Base-by-base conservation (phyloP, 2,113 vertebrate species). In the Gobio gobio region DNA sequence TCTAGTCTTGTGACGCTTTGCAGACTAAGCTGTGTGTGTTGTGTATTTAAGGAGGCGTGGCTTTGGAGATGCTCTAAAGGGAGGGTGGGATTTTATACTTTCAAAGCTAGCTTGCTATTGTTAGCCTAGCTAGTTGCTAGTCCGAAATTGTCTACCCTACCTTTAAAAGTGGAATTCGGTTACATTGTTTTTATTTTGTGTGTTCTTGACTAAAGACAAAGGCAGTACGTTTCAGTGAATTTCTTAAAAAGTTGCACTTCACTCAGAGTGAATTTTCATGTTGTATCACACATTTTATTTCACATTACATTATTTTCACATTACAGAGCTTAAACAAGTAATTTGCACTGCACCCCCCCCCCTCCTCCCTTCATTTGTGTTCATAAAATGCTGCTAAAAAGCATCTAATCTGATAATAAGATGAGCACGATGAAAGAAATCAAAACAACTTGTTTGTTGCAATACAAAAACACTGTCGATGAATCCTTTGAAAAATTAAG, bases 401-500 rank as follows among this genome's bases (percentile, higher is more conserved):
- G 33, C 78, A 12, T 61, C 20, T 13, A 54, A 49, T 68, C 63
- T 43, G 45, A 85, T 64, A 40, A 77, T 6, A 54, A 59, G 13
- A 54, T 12, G 14, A 10, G 78, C 51, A 77, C 24, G 26, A 47
- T 74, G 26, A 36, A 58, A 24, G 10, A 22, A 79, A 82, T 87
- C 76, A 80, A 66, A 87, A 87, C 56, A 80, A n/a, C 47, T 54
- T n/a, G 49, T 54, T n/a, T 36, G 14, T 3, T 47, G 16, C 84
- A 61, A 54, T 70, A 61, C 81, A 87, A 85, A 85, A 51, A 36
- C 8, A 29, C 4, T 45, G 58, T 26, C 56, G 22, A 64, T 45
- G 16, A 64, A 75, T 40, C 33, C n/a, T 63, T 45, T 79, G 40
- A 45, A 79, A 47, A 26, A 3, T 29, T n/a, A 6, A 20, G 10